These are phyloP conservation scores for Leptinotarsa defecta DNA, from an alignment of 1,140 invertebrate genomes.

Conservation along the genomic window DNA sequence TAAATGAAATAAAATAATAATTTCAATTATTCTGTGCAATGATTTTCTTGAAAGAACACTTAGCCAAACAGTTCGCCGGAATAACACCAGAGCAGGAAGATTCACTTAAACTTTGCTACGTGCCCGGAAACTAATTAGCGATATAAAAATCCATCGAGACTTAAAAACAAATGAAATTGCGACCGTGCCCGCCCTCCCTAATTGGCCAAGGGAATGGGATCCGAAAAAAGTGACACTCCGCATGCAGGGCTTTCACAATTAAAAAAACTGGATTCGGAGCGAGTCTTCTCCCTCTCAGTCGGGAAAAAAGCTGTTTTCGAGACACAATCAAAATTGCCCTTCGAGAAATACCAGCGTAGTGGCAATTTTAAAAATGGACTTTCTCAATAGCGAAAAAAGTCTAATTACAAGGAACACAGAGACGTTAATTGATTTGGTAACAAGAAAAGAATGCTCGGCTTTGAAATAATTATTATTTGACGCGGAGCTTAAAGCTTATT, in stretches of 20 bases:
- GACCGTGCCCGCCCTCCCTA: conserved; percentile 38
- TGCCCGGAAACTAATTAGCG: conserved; percentile 50
- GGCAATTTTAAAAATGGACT: conserved; percentile 53
- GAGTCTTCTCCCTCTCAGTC: conserved; percentile 31
- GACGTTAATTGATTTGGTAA: conserved; percentile 50
- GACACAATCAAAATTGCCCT: conserved; percentile 50
- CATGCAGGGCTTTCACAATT: conserved; percentile 47
- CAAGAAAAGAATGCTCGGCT: conserved; percentile 45
- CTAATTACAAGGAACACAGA: conserved; percentile 47
- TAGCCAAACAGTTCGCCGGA: conserved; percentile 16
- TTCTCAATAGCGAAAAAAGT: conserved; percentile 51
- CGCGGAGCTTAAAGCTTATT: conserved; percentile 34
- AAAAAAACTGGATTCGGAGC: conserved; percentile 33
- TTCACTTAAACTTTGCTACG: conserved; percentile 40
- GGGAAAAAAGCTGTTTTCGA: conserved; percentile 39
- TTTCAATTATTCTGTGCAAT: too few relatives aligned
- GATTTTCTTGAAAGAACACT: too few relatives aligned
- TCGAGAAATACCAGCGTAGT: conserved; percentile 41
- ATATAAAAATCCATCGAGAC: conserved; percentile 52
- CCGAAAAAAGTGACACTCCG: conserved; percentile 47
- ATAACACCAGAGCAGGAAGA: background rate
- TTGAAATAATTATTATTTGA: conserved; percentile 42
- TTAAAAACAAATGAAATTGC: conserved; percentile 49
- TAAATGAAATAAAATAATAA: too few relatives aligned
- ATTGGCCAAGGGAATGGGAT: conserved; percentile 41